Percentiles rank a stretch among this genome's conserved stretches.
phyloP scores from a whole-genome alignment of 2,113 vertebrate species.

The Colistium nudipinnis region DNA sequence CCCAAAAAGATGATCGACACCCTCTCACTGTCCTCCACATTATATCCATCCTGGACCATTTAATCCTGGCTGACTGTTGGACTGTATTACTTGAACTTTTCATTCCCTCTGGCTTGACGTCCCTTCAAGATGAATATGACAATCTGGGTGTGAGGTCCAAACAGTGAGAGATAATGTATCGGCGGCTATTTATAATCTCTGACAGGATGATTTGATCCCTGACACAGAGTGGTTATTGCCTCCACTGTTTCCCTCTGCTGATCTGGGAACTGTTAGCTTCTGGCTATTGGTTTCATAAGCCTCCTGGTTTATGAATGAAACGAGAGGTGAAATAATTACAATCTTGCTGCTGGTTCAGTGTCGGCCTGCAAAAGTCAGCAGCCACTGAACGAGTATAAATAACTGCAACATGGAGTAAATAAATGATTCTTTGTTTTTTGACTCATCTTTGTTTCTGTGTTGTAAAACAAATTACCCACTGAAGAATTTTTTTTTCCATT shows the following conservation, averaged over 20 bases:
- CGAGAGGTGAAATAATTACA: neutral
- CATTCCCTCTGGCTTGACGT: neutral
- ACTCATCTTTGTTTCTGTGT: neutral
- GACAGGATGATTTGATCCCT: neutral
- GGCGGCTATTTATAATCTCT: neutral
- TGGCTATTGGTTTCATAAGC: neutral
- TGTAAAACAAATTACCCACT: neutral
- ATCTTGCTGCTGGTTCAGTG: neutral
- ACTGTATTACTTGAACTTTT: neutral
- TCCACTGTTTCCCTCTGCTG: neutral
- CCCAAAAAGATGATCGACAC: too few species aligned
- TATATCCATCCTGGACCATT: neutral
- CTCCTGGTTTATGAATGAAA: neutral
- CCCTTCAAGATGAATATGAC: slow-evolving; percentile 13
- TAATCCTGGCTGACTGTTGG: neutral
- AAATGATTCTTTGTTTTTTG: neutral
- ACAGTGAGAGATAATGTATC: neutral
- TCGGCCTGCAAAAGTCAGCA: neutral
- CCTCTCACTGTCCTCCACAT: too few species aligned
- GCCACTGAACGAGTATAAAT: neutral
- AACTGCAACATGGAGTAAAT: neutral
- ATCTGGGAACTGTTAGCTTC: neutral
- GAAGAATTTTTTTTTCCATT: neutral
- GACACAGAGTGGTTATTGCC: neutral
- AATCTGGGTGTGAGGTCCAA: neutral